A percentile compares a stretch with the other conserved stretches of the same genome.
These are phyloP conservation scores for Pocillopora damicornis DNA, from an alignment of 64 coral and sea anemone species.

Conservation along the genomic window DNA sequence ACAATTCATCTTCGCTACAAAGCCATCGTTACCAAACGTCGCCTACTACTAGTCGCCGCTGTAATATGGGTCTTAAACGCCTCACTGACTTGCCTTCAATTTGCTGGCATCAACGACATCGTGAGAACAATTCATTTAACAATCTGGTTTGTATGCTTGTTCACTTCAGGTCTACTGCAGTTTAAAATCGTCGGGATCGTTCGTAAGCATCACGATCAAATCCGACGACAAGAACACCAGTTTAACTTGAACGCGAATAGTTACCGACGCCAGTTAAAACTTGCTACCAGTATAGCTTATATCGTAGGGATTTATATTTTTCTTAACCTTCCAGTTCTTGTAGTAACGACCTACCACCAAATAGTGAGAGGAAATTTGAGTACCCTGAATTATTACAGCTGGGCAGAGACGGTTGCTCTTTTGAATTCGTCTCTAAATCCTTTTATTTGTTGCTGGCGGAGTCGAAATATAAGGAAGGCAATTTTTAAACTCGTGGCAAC, in stretches of 20 bases:
- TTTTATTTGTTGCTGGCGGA: conserved; percentile 60
- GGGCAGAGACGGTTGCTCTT: conserved; percentile 68
- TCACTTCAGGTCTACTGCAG: conserved; percentile 38
- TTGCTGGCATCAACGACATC: conserved; percentile 41
- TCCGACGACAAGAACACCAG: conserved; percentile 45
- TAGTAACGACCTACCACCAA: conserved; percentile 65
- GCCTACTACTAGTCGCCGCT: conserved; percentile 20
- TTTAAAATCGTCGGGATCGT: conserved; percentile 51
- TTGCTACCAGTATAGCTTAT: conserved; percentile 56
- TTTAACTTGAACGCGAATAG: neutral
- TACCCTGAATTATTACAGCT: conserved; percentile 70
- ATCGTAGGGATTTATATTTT: conserved; percentile 72
- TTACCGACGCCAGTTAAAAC: conserved; percentile 42
- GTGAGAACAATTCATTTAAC: conserved; percentile 52
- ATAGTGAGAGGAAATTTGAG: conserved; percentile 25
- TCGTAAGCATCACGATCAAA: conserved; percentile 49
- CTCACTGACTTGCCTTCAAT: conserved; percentile 38
- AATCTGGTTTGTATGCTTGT: conserved; percentile 45
- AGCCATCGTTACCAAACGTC: conserved; percentile 35
- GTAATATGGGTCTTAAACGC: conserved; percentile 69
- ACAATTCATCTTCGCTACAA: conserved; percentile 64
- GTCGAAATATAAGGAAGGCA: conserved; percentile 36
- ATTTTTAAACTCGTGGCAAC: neutral
- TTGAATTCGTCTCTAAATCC: conserved; percentile 73
- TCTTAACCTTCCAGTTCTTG: conserved; percentile 62